phyloP scores from a whole-genome alignment of 2,797 vertebrate species.

The Sebastes matsubarae region DNA sequence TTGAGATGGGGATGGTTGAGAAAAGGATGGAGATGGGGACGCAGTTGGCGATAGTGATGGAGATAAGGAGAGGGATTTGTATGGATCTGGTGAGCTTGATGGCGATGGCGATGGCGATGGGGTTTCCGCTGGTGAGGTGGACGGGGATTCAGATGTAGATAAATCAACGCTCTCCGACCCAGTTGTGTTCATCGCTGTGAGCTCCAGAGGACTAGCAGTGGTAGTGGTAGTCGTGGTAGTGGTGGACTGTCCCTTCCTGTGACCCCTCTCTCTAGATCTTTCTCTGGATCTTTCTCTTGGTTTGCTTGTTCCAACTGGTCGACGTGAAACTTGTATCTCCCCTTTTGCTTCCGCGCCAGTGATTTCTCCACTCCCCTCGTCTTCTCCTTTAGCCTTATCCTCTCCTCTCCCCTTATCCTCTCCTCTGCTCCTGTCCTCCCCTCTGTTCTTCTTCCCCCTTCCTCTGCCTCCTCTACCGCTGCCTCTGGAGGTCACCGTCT shows the following conservation, averaged over 20 bases:
- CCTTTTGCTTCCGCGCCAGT: slow-evolving; percentile 72
- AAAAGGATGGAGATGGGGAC: not conserved
- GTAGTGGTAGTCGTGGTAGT: slow-evolving; percentile 37
- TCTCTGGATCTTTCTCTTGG: slow-evolving; percentile 74
- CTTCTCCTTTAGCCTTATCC: slow-evolving; percentile 62
- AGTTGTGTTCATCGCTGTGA: slow-evolving; percentile 24
- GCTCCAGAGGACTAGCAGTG: slow-evolving; percentile 19
- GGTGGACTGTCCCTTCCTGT: slow-evolving; percentile 72
- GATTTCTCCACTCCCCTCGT: slow-evolving; percentile 72
- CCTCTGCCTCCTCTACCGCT: slow-evolving; percentile 66
- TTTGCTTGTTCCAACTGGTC: slow-evolving; percentile 65
- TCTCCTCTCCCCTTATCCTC: slow-evolving; percentile 56
- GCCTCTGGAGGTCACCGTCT: slow-evolving; percentile 62
- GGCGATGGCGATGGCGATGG: not conserved
- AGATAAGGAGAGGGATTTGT: not conserved
- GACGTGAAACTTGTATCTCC: slow-evolving; percentile 78
- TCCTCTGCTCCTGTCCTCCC: slow-evolving; percentile 64
- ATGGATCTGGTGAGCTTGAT: not conserved
- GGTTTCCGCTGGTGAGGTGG: slow-evolving; percentile 30
- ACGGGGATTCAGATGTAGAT: slow-evolving; percentile 5
- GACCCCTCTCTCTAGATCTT: slow-evolving; percentile 74
- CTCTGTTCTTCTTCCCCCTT: slow-evolving; percentile 74
- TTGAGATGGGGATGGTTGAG: slow-evolving; percentile 19
- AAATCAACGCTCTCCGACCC: slow-evolving; percentile 1
- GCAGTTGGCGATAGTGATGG: not conserved